phyloP scores from a whole-genome alignment of 2,113 vertebrate genomes.

The Callipepla squamata region DNA sequence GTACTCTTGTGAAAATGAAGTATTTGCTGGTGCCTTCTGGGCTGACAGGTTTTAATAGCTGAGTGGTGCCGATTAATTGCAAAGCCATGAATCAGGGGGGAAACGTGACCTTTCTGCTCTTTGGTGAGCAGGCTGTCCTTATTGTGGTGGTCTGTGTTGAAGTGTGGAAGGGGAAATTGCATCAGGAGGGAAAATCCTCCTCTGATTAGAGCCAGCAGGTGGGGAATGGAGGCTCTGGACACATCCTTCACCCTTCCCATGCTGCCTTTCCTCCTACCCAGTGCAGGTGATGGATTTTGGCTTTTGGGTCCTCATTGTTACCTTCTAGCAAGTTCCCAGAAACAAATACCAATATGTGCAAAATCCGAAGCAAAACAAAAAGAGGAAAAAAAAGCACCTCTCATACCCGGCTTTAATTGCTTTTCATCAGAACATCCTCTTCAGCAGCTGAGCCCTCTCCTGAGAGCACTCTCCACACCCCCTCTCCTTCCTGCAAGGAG shows the following conservation, averaged over 20 bases:
- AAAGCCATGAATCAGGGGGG: fast-evolving
- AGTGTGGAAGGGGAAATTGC: neutral
- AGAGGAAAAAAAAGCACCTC: neutral
- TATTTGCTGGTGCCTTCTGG: neutral
- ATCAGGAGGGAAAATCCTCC: neutral
- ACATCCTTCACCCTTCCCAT: fast-evolving
- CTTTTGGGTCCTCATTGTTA: neutral
- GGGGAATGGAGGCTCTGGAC: neutral
- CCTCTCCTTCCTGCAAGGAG: slow-evolving; percentile 55
- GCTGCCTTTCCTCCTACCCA: neutral
- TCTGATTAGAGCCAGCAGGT: neutral
- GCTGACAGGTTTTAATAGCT: neutral
- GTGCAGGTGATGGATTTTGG: fast-evolving
- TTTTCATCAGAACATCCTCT: slow-evolving; percentile 33
- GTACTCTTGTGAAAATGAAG: neutral
- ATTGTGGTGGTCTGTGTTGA: fast-evolving
- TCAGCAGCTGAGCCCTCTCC: slow-evolving; percentile 16
- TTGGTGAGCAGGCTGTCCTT: neutral
- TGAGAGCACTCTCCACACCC: slow-evolving; percentile 3
- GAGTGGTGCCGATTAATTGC: neutral
- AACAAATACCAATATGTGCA: neutral
- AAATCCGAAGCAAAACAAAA: fast-evolving
- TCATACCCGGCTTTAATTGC: neutral
- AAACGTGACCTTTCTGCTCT: neutral
- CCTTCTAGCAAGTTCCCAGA: neutral